Conservation (phyloP, 2,113 vertebrate species). For the Dinomys branickii region DNA sequence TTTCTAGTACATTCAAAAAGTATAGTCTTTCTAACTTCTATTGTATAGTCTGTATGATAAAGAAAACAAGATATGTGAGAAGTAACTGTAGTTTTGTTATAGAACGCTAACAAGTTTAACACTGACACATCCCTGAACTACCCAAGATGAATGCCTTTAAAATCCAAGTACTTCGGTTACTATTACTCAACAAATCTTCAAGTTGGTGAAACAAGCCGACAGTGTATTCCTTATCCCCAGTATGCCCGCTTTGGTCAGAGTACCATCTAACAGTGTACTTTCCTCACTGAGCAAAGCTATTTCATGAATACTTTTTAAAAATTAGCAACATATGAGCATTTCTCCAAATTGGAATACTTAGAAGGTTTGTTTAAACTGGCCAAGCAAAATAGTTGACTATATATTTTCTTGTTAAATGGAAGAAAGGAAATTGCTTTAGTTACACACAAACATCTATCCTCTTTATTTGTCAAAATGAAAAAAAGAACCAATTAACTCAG, state of each 20-base stretch:
- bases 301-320: background rate
- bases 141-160: background rate
- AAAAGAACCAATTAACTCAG: background rate
- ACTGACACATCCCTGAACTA: background rate
- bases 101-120: background rate
- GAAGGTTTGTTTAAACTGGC: conserved; percentile 24
- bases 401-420: conserved; percentile 29
- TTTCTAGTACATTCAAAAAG: conserved; percentile 31
- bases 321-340: background rate
- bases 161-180: background rate
- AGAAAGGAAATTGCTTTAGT: conserved; percentile 31
- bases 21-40: background rate
- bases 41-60: background rate
- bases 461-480: background rate
- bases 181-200: conserved; percentile 36
- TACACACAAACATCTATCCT: background rate
- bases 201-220: background rate
- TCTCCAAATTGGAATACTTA: background rate
- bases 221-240: background rate
- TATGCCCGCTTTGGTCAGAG: background rate
- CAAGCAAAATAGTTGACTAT: background rate
- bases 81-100: conserved; percentile 1
- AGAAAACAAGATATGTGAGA: background rate
- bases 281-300: background rate
- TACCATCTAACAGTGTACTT: background rate